Evolutionary conservation across 1,140 invertebrate genomes (phyloP), one percentile per base, ranked within the genome.

Genomic region (Rhopalosiphum padi): DNA sequence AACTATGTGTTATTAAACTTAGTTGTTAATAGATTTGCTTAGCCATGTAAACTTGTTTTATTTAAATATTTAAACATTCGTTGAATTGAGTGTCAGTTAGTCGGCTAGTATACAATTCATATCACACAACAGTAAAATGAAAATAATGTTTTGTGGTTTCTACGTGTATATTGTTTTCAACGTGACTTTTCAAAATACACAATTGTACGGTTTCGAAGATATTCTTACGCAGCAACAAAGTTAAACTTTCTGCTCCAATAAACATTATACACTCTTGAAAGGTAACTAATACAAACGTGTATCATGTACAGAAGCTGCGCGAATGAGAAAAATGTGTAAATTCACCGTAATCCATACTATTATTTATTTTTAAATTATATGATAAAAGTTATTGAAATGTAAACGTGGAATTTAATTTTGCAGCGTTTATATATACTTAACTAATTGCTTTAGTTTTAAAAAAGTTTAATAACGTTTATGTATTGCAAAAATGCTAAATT

Each of bases 141-240:
- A 83, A 83, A 83, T 41, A 41, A 83, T 41, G 35, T 83, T 83
- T 35, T 15, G 41, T 43, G 83, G 83, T 86, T 46, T 83, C 41
- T 43, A 30, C 41, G 83, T 86, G 23, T 86, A 43, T 86, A 86
- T 86, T 86, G 83, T 86, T 86, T 86, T 86, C 37, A 41, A 83
- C 82, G 82, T 86, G 83, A 86, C 83, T 43, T 86, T 43, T 86
- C 41, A 18, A 37, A 86, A 86, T 43, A 86, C 37, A 25, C 83
- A 43, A 86, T 43, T 43, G 37, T 30, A 43, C 41, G 22, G 22
- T 86, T 86, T 86, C 23, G 23, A 86, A 43, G 41, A 86, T 86
- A 83, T 43, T 86, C 83, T 43, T 86, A 86, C 83, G 41, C 23
- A 25, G 83, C 41, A 43, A 43, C 37, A 8, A 86, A 25, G 83